Base-by-base conservation (phyloP, 2,113 vertebrate species). In the Casuarius casuarius region DNA sequence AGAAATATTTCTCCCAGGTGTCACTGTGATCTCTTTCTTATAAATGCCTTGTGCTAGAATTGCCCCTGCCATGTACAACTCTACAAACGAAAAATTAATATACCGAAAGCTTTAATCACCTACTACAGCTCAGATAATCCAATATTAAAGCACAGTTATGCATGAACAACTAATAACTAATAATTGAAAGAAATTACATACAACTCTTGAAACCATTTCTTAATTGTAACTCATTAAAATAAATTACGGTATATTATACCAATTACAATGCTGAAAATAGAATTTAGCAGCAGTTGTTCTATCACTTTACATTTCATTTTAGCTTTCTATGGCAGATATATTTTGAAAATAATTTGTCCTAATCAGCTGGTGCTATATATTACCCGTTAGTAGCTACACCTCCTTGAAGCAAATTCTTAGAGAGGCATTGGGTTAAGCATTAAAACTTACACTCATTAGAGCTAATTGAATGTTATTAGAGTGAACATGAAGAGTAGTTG, bases 191-290 rank as follows among this genome's bases (percentile, higher is more conserved):
- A 98, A 98, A 98, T 98, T 97, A 95, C 91, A 94, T 92, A 86
- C 79, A 97, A 95, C 97, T 97, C 95, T 87, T 96, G 74, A 97
- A 98, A 94, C 90, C 54, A 35, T 98, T 98, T 97, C 95, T 97
- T 98, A 98, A 98, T 98, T 98, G 96, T 96, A 97, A 97, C 96
- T 98, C 97, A 97, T 98, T 98, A 98, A 96, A 96, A 95, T 96
- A 98, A 98, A 98, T 98, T 97, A 95, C 72, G 84, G 95, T 89
- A 92, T 97, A 98, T 98, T 98, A 98, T 97, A 85, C 93, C 94
- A 96, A 97, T 98, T 98, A 97, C 96, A 98, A 96, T 94, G 95
- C 90, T 96, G 83, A 97, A 98, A 98, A 98, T 98, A 98, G 97
- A 98, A 96, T 95, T 97, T 95, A 97, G n/a, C 95, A 97, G 96